Evolutionary conservation across 2,888 invertebrate species (phyloP), one percentile per base, ranked within the genome.

Genomic region (Epiblema foenella): DNA sequence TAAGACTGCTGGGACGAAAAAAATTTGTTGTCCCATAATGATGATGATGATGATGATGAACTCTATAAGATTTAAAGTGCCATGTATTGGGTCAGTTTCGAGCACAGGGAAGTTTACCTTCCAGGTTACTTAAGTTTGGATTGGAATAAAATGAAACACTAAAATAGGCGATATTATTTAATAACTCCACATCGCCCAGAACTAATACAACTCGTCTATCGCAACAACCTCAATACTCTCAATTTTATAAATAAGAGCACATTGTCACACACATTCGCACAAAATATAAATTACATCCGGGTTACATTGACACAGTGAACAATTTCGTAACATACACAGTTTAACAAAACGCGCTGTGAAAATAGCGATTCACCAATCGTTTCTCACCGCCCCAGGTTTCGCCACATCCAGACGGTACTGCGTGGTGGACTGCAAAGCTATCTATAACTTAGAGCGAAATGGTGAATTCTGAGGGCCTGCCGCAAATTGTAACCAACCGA

Each of bases 151-250:
- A 24, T 12, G 5, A 54, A 24, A 54, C 24, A 24, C 8, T 15
- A 54, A 24, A 24, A 15, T 20, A 7, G 54, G 20, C 15, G 12
- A 54, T 12, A 15, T 11, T 20, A 15, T 54, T 54, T 24, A 24
- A 12, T 54, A 20, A 24, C 20, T 54, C 24, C 7, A 54, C 24
- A 54, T 54, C 20, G 12, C 54, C 54, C 54, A 54, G 54, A 54
- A 54, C 24, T 24, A 54, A 54, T 20, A 15, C 54, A 54, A 54
- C 54, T 54, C 24, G 24, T 54, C 24, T 33, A 5, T 15, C 24
- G 15, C 20, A 29, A 46, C n/a, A 8, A 46, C n/a, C 0, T 15
- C 54, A 54, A 54, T 54, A 29, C n/a, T 46, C 46, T 15, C 46
- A 15, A 46, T 46, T n/a, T 46, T n/a, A 46, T 46, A n/a, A 15